These are phyloP conservation scores for Nasalis larvatus DNA, from an alignment of 2,113 vertebrate species.

Conservation along the genomic window DNA sequence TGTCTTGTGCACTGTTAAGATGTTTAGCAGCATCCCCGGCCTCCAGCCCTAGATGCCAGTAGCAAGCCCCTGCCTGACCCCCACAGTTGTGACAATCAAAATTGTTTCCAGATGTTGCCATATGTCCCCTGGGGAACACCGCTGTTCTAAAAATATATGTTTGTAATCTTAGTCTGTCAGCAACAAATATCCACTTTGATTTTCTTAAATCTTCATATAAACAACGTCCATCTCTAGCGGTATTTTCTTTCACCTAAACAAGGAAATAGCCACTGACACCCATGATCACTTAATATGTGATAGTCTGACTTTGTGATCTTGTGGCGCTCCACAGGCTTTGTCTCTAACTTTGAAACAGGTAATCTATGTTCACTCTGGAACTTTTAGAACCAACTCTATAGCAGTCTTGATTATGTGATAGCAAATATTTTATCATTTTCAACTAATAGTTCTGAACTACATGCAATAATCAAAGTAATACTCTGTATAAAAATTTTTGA, in stretches of 20 bases:
- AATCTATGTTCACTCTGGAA: neutral
- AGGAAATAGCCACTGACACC: neutral
- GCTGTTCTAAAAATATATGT: neutral
- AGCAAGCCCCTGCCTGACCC: neutral
- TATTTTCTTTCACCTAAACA: neutral
- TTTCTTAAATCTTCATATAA: slow-evolving; percentile 11
- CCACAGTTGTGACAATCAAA: neutral
- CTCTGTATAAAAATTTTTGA: neutral
- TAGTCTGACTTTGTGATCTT: neutral
- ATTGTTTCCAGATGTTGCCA: neutral
- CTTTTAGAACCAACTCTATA: neutral
- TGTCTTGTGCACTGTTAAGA: neutral
- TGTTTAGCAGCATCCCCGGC: neutral
- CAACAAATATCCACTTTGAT: neutral
- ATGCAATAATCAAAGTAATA: neutral
- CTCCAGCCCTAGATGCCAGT: neutral
- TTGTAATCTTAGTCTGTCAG: neutral
- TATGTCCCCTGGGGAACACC: neutral
- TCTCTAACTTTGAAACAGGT: neutral
- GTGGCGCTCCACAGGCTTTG: neutral
- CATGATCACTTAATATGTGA: neutral
- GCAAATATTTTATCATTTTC: neutral
- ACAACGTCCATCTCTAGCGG: neutral
- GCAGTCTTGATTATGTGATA: neutral
- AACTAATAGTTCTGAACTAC: neutral